A percentile compares a stretch with the other conserved stretches of the same genome.
Conservation (phyloP, 23 tunicate genomes). For the Clavelina lepadiformis region DNA sequence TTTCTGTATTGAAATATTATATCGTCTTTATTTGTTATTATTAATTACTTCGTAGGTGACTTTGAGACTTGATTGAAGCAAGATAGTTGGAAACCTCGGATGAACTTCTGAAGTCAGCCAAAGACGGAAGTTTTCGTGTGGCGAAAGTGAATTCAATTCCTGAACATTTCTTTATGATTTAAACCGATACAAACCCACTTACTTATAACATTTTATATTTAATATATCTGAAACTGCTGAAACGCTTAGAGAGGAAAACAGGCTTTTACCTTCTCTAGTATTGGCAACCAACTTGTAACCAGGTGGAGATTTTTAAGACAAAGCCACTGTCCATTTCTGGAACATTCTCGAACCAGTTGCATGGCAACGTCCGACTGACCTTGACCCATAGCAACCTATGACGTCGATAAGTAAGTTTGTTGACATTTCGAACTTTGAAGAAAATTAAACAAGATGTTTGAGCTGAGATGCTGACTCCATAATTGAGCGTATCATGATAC, state of each 20-base stretch:
- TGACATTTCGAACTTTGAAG: too few species aligned
- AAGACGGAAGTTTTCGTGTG: conserved; percentile 78
- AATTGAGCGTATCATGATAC: too few species aligned
- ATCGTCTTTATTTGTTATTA: too few species aligned
- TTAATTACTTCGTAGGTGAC: conserved; percentile 70
- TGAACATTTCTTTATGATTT: neutral
- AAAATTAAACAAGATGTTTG: too few species aligned
- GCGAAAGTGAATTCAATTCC: conserved; percentile 64
- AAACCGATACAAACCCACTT: neutral
- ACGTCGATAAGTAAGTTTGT: too few species aligned
- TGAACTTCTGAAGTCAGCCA: conserved; percentile 95
- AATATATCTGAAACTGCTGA: too few species aligned
- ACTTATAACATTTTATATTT: too few species aligned
- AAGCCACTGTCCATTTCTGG: conserved; percentile 87
- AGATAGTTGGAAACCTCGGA: conserved; percentile 62
- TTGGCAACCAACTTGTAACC: conserved; percentile 75
- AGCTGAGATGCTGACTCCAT: too few species aligned
- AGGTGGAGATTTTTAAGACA: conserved; percentile 92
- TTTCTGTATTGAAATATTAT: too few species aligned
- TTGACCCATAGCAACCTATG: conserved; percentile 86
- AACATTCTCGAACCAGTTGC: conserved; percentile 68
- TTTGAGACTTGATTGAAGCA: conserved; percentile 75
- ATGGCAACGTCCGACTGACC: conserved; percentile 83
- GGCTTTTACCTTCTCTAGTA: conserved; percentile 54
- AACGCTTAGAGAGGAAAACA: neutral